Percentiles rank a stretch among this genome's conserved stretches.
These are phyloP conservation scores for Porites lobata DNA, from an alignment of 92 coral and sea anemone genomes.

Conservation along the genomic window DNA sequence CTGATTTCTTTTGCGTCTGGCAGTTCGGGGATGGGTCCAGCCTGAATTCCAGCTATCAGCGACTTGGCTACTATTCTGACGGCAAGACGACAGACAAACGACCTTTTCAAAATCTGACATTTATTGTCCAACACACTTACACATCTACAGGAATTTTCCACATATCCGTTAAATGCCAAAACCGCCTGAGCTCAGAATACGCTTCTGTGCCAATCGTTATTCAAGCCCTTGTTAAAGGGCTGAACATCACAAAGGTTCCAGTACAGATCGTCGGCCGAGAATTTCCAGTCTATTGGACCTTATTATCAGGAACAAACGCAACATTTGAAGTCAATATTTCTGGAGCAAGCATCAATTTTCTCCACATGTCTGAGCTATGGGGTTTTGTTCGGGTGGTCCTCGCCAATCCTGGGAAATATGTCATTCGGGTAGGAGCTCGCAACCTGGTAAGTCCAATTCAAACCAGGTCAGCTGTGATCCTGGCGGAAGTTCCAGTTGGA, in stretches of 20 bases:
- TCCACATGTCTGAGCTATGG: not conserved
- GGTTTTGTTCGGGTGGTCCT: constrained; percentile 10
- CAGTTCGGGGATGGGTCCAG: constrained; percentile 65
- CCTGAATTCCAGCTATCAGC: constrained; percentile 22
- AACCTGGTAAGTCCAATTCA: constrained; percentile 44
- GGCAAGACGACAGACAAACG: constrained; percentile 25
- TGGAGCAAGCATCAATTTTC: not conserved
- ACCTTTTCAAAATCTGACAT: constrained; percentile 22
- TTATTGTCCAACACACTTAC: constrained; percentile 21
- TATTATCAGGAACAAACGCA: constrained; percentile 44
- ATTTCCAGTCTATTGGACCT: constrained; percentile 40
- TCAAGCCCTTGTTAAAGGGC: constrained; percentile 35
- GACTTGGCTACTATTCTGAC: constrained; percentile 24
- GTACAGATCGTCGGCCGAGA: constrained; percentile 23
- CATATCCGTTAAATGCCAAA: constrained; percentile 33
- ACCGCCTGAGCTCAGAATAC: constrained; percentile 27
- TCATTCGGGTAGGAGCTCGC: constrained; percentile 11
- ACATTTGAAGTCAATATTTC: constrained; percentile 18
- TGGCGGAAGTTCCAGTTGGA: constrained; percentile 30
- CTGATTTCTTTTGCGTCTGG: constrained; percentile 65
- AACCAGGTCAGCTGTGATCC: constrained; percentile 1
- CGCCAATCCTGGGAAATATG: not conserved
- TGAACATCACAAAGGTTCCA: constrained; percentile 7
- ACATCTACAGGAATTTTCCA: constrained; percentile 22
- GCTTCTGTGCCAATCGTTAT: constrained; percentile 16